These are phyloP conservation scores for Lycia hirtaria DNA, from an alignment of 2,888 invertebrate genomes.

Conservation along the genomic window DNA sequence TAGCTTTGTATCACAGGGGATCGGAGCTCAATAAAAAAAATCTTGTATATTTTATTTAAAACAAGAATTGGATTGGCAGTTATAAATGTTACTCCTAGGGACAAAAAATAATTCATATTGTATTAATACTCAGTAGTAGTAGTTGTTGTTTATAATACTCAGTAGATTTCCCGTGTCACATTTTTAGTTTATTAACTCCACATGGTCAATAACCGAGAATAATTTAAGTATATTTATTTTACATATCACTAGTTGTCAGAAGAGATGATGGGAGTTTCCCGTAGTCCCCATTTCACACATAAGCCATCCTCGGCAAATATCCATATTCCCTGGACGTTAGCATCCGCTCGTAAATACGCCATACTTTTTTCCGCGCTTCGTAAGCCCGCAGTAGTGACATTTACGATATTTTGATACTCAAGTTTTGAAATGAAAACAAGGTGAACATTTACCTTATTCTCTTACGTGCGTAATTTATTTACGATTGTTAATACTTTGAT, in stretches of 20 bases:
- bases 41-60: too few relatives aligned
- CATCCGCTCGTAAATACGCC: constrained; percentile 36
- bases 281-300: constrained; percentile 5
- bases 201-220: constrained; percentile 5
- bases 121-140: too few relatives aligned
- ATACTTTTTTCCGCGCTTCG: constrained; percentile 34
- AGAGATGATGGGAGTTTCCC: constrained; percentile 11
- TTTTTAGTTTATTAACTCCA: not conserved
- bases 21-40: too few relatives aligned
- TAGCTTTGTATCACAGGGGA: too few relatives aligned
- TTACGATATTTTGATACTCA: constrained; percentile 32
- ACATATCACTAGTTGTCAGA: constrained; percentile 6
- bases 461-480: constrained; percentile 26
- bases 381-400: constrained; percentile 30
- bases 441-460: constrained; percentile 23
- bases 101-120: too few relatives aligned
- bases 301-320: constrained; percentile 2
- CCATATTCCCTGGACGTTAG: constrained; percentile 11
- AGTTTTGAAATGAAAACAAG: constrained; percentile 13
- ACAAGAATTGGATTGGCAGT: too few relatives aligned
- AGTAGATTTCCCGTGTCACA: not conserved
- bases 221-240: not conserved
- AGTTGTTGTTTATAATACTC: too few relatives aligned
- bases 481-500: constrained; percentile 29
- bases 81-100: too few relatives aligned